Base-by-base conservation (phyloP, 1,140 invertebrate genomes). In the Drosophila elegans region DNA sequence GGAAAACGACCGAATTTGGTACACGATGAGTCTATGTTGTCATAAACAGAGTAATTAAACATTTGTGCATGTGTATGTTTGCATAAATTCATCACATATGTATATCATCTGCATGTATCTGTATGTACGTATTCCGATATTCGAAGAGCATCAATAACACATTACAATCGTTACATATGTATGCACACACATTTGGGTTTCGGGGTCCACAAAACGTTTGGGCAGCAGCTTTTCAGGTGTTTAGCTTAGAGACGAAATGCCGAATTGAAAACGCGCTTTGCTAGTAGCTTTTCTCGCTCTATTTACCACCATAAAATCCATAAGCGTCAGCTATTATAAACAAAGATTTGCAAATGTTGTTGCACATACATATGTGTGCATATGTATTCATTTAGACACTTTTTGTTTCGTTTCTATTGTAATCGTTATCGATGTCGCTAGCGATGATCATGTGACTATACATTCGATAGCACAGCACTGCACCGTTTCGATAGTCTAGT, bases 281-380 rank as follows among this genome's bases (percentile, higher is more conserved):
- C n/a, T 45, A 57, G n/a, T 48, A 36, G 45, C 34, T 42, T 45
- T 66, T 64, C 55, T 49, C 25, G 56, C 54, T 74, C 44, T 77
- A 66, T 84, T 80, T 73, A 81, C 74, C 82, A 84, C 81, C 77
- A 62, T 66, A 64, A 77, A 85, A 80, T 84, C 77, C 81, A 85
- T 81, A 80, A 84, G 62, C 78, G 79, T 68, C 74, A 83, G 55
- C 78, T 86, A 78, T 81, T 85, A 85, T 86, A 86, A 85, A 85
- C 81, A 85, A 85, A 85, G 78, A 81, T 85, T 81, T 61, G 78
- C 82, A 78, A 85, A 85, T 80, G 85, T 84, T 80, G 78, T 85
- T 85, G 68, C 81, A 81, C 84, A 84, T 77, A 77, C 66, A 85
- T 83, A 79, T 80, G 27, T 42, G 49, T 74, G 46, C 66, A 51